phyloP scores from a whole-genome alignment of 2,113 vertebrate genomes.

The Chionis minor region DNA sequence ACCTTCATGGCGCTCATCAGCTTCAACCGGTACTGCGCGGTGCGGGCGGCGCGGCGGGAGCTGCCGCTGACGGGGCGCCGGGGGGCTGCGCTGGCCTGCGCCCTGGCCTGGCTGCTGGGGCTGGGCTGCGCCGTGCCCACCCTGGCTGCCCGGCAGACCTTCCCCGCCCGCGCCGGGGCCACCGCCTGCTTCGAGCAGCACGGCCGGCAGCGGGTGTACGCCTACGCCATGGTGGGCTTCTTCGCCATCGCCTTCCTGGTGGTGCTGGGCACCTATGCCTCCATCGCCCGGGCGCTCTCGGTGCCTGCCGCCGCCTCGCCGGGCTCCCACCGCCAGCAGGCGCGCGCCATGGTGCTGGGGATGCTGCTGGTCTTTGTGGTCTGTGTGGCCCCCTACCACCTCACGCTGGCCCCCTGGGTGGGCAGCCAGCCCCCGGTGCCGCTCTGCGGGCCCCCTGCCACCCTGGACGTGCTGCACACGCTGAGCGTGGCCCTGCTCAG shows the following conservation, averaged over 20 bases:
- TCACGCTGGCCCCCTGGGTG: conserved; percentile 68
- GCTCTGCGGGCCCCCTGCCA: neutral
- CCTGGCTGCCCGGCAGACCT: conserved; percentile 41
- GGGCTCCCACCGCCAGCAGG: conserved; percentile 39
- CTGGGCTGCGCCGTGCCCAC: conserved; percentile 49
- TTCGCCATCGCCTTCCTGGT: conserved; percentile 48
- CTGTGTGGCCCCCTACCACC: conserved; percentile 68
- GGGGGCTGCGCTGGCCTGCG: neutral
- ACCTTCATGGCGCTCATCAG: conserved; percentile 69
- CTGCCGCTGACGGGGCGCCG: neutral
- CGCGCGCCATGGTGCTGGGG: conserved; percentile 59
- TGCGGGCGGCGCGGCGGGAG: neutral
- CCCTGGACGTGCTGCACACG: conserved; percentile 33
- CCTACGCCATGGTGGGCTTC: conserved; percentile 48
- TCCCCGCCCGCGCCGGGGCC: neutral
- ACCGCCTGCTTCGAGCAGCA: conserved; percentile 62
- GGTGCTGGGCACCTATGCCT: conserved; percentile 53
- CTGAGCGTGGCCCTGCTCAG: conserved; percentile 69
- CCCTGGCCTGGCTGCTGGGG: conserved; percentile 56
- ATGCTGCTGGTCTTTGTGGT: conserved; percentile 68
- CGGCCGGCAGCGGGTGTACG: neutral
- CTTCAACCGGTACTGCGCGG: conserved; percentile 28
- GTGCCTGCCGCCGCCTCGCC: neutral
- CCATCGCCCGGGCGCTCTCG: conserved; percentile 21
- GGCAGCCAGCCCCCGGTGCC: neutral